phyloP scores from a whole-genome alignment of 2,113 vertebrate genomes.

The Dicrurus megarhynchus region DNA sequence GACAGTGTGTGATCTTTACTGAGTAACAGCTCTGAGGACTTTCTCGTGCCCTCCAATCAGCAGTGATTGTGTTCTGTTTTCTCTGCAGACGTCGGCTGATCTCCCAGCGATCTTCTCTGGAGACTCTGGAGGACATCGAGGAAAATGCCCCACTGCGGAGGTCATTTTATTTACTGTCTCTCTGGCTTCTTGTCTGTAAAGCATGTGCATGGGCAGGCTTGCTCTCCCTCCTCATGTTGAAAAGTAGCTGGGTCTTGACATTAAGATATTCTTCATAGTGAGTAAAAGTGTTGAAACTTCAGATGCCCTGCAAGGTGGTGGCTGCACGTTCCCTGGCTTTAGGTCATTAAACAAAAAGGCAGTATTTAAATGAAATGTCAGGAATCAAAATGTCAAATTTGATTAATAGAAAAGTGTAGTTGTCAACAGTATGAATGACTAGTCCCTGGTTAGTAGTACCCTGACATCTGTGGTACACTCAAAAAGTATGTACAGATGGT shows the following conservation, averaged over 20 bases:
- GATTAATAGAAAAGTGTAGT: neutral
- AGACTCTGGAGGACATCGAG: constrained; percentile 98
- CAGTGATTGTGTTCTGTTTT: neutral
- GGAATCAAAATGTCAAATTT: neutral
- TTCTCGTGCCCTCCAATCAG: neutral
- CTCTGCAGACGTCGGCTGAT: constrained; percentile 88
- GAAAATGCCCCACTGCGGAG: constrained; percentile 96
- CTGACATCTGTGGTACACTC: neutral
- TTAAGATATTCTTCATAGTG: neutral
- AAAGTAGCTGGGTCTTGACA: neutral
- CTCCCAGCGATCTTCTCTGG: constrained; percentile 95
- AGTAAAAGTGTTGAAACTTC: neutral
- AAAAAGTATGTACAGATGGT: neutral
- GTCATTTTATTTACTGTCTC: constrained; percentile 64
- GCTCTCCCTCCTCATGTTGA: neutral
- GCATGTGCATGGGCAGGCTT: neutral
- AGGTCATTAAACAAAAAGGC: neutral
- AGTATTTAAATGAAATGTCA: neutral
- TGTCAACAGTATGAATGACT: neutral
- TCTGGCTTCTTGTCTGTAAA: neutral
- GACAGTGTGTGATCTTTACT: neutral
- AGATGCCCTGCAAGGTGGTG: rapidly evolving
- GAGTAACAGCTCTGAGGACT: neutral
- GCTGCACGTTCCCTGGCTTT: neutral
- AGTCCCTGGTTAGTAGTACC: neutral